A percentile compares a stretch with the other conserved stretches of the same genome.
phyloP scores from a whole-genome alignment of 2,888 invertebrate species.

The Drosophila mulleri region DNA sequence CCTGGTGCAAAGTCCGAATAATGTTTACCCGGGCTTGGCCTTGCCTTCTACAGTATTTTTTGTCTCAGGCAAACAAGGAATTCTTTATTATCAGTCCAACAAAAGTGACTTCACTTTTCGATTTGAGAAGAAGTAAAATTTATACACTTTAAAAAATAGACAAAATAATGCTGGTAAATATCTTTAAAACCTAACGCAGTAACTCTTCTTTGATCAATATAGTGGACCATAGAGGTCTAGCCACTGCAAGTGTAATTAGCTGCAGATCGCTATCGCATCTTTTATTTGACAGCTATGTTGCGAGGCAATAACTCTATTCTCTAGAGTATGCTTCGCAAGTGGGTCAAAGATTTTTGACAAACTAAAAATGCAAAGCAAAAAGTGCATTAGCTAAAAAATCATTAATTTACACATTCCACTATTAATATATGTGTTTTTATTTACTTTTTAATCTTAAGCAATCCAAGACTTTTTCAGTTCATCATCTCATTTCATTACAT shows the following conservation, averaged over 20 bases:
- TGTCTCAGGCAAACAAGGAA: not conserved
- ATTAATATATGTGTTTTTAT: too few relatives aligned
- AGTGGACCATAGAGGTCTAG: too few relatives aligned
- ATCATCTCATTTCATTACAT: too few relatives aligned
- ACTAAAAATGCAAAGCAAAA: not conserved
- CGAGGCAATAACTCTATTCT: not conserved
- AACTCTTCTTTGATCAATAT: too few relatives aligned
- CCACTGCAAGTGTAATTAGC: too few relatives aligned
- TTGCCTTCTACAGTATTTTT: not conserved
- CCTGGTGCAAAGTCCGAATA: constrained; percentile 1
- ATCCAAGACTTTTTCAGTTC: not conserved
- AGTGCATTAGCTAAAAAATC: not conserved
- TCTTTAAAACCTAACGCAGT: too few relatives aligned
- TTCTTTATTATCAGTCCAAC: not conserved
- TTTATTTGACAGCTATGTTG: not conserved
- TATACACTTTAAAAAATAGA: too few relatives aligned
- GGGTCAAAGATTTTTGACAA: too few relatives aligned
- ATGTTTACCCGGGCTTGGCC: not conserved
- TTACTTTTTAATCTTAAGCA: not conserved
- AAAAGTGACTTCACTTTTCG: not conserved
- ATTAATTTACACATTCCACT: too few relatives aligned
- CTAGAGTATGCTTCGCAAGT: not conserved
- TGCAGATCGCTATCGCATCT: not conserved
- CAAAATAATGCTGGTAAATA: too few relatives aligned
- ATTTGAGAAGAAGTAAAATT: not conserved